phyloP scores from a whole-genome alignment of 2,888 invertebrate species.

The Pristionchus fissidentatus region DNA sequence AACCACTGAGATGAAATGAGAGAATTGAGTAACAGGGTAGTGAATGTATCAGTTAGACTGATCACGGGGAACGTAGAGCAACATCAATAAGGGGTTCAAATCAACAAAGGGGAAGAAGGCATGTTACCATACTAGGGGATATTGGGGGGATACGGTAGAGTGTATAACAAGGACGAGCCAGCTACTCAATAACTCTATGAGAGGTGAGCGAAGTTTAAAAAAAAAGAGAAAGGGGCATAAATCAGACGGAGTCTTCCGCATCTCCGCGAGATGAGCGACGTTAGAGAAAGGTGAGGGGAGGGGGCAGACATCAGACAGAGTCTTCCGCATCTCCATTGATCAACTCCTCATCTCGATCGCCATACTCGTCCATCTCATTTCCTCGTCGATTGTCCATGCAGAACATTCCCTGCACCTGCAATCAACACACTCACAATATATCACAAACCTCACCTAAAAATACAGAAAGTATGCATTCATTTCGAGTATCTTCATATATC shows the following conservation, averaged over 20 bases:
- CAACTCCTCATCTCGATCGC: not conserved
- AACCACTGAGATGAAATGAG: not conserved
- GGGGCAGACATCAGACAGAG: not conserved
- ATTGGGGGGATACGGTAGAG: not conserved
- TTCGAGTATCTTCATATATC: too few species aligned
- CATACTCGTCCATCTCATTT: not conserved
- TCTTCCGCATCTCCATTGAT: slow-evolving; percentile 18
- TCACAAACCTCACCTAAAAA: too few species aligned
- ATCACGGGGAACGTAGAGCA: not conserved
- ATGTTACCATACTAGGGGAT: too few species aligned
- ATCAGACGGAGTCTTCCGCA: not conserved
- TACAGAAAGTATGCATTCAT: too few species aligned
- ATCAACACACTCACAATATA: too few species aligned
- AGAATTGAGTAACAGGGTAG: not conserved
- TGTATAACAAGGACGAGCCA: too few species aligned
- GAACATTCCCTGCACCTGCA: not conserved
- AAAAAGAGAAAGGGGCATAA: slow-evolving; percentile 1
- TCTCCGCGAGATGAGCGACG: too few species aligned
- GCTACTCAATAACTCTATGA: too few species aligned
- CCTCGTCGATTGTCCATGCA: slow-evolving; percentile 36
- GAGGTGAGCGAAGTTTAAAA: too few species aligned
- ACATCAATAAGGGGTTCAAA: not conserved
- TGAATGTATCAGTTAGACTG: not conserved
- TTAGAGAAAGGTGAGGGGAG: not conserved
- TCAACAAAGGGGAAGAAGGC: not conserved